Percentiles rank a stretch among this genome's conserved stretches.
Evolutionary conservation across 2,113 vertebrate genomes (phyloP).

Genomic region (Cebus imitator): DNA sequence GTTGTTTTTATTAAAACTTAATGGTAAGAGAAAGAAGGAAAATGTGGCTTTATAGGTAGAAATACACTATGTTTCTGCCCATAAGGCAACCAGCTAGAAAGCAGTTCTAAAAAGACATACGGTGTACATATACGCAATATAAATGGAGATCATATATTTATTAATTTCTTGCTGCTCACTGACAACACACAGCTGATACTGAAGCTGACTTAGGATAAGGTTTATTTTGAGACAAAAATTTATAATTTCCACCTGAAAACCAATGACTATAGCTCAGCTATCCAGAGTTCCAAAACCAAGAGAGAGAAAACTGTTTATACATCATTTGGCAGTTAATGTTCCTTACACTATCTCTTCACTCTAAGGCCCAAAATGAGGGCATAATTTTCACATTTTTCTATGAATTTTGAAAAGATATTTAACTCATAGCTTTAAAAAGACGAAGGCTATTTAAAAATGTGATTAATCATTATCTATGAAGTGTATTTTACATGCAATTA

Average conservation of each 20-base stretch:
- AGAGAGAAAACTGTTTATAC: neutral
- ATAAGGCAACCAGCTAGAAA: conserved; percentile 15
- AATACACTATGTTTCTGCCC: conserved; percentile 14
- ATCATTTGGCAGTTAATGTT: neutral
- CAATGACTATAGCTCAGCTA: neutral
- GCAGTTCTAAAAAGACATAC: conserved; percentile 49
- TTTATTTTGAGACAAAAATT: neutral
- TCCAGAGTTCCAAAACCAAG: neutral
- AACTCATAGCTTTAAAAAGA: neutral
- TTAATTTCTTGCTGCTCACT: neutral
- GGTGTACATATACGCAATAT: neutral
- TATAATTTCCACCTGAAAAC: conserved; percentile 16
- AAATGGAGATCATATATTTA: neutral
- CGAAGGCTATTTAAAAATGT: neutral
- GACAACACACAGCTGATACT: neutral
- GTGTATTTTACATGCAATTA: neutral
- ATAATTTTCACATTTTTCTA: neutral
- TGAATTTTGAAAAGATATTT: neutral
- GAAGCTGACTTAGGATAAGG: neutral
- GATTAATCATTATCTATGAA: neutral
- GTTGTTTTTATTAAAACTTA: conserved; percentile 60
- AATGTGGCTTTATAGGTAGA: conserved; percentile 23
- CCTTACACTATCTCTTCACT: neutral
- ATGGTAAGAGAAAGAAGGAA: neutral
- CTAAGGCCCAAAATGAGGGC: neutral